Evolutionary conservation across 1,140 invertebrate genomes (phyloP).

Genomic region (Ylistrum balloti): DNA sequence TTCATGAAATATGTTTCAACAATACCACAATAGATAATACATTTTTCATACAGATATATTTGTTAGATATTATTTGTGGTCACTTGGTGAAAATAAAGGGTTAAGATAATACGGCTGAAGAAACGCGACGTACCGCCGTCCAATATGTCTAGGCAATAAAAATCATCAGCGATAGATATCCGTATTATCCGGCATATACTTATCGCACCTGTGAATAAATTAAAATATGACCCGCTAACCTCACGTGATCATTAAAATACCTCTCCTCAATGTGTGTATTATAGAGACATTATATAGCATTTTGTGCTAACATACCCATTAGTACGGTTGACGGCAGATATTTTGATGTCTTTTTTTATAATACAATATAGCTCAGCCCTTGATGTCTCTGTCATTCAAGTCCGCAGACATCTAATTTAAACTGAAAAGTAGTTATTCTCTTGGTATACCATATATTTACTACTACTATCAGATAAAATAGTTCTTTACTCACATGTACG

Average conservation of each 20-base stretch:
- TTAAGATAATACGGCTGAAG: background rate
- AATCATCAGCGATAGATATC: background rate
- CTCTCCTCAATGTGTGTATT: background rate
- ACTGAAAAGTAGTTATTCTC: background rate
- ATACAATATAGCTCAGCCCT: background rate
- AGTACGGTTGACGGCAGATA: background rate
- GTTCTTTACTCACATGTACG: too few relatives aligned
- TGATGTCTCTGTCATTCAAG: slow-evolving; percentile 5
- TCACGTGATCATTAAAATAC: background rate
- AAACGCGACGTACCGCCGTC: background rate
- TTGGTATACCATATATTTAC: too few relatives aligned
- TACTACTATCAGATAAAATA: too few relatives aligned
- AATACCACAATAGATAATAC: slow-evolving; percentile 12
- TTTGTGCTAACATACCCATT: background rate
- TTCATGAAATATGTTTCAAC: background rate
- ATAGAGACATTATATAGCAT: background rate
- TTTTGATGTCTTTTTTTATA: slow-evolving; percentile 27
- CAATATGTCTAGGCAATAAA: slow-evolving; percentile 34
- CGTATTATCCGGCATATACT: background rate
- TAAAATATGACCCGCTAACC: background rate
- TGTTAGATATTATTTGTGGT: background rate
- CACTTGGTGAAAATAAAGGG: slow-evolving; percentile 23
- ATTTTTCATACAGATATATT: slow-evolving; percentile 12
- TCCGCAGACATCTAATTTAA: background rate
- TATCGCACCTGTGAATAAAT: slow-evolving; percentile 33